Conservation (phyloP, 2,797 vertebrate species). For the Gymnothorax reevesii region DNA sequence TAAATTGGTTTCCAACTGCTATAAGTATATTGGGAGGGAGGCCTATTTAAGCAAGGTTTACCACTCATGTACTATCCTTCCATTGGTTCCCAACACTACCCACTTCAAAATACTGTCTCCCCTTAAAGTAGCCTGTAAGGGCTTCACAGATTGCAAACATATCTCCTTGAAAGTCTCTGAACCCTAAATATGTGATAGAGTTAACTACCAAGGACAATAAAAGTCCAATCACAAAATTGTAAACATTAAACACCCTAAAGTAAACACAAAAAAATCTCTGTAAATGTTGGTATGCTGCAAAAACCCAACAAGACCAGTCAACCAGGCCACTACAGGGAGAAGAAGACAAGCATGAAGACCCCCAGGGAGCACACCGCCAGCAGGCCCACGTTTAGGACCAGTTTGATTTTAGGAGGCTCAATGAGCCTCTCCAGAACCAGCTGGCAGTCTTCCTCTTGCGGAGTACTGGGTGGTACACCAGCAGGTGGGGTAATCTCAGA, state of each 20-base stretch:
- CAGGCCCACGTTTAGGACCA: constrained; percentile 77
- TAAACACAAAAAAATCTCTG: not conserved
- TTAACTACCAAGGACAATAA: not conserved
- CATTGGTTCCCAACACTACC: too few relatives aligned
- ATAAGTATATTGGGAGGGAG: too few relatives aligned
- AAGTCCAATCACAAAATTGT: not conserved
- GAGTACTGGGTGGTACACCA: constrained; percentile 64
- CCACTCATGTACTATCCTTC: too few relatives aligned
- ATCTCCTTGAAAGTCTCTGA: not conserved
- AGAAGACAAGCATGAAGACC: constrained; percentile 84
- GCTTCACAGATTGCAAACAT: not conserved
- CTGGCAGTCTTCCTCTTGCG: constrained; percentile 68
- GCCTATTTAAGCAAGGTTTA: too few relatives aligned
- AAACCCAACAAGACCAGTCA: too few relatives aligned
- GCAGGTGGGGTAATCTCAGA: constrained; percentile 19
- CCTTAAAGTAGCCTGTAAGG: too few relatives aligned
- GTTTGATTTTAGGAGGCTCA: constrained; percentile 74
- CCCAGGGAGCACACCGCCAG: constrained; percentile 77
- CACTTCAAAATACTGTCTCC: too few relatives aligned
- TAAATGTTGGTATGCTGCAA: too few relatives aligned
- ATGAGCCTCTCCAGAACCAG: constrained; percentile 78
- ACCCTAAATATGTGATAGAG: not conserved
- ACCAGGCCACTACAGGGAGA: constrained; percentile 72
- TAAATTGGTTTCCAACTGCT: too few relatives aligned
- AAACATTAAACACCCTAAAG: not conserved